These are phyloP conservation scores for Phortica okadai DNA, from an alignment of 2,888 invertebrate genomes.

Conservation along the genomic window DNA sequence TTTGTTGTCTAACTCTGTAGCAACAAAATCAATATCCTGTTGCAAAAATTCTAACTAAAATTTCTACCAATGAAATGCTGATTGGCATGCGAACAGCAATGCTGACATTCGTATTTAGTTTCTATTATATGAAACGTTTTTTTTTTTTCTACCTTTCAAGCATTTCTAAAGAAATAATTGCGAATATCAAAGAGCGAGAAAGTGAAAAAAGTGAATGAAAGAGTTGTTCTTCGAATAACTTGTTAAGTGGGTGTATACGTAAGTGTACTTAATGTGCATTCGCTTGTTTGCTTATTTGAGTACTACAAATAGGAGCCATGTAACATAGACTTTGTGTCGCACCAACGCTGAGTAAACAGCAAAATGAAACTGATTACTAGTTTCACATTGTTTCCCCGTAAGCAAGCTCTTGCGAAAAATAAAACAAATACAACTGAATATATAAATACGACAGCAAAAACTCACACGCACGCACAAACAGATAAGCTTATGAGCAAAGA, in stretches of 20 bases:
- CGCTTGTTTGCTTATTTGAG: background rate
- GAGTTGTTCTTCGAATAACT: background rate
- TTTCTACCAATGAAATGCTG: background rate
- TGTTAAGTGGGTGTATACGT: background rate
- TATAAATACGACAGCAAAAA: background rate
- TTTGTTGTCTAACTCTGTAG: too few species aligned
- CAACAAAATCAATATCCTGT: constrained; percentile 18
- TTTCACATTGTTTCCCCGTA: background rate
- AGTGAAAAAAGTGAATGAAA: too few species aligned
- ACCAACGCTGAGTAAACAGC: background rate
- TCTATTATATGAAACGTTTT: background rate
- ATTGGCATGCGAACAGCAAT: background rate
- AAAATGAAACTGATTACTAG: background rate
- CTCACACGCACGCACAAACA: background rate
- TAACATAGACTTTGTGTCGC: background rate
- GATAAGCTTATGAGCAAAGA: too few species aligned
- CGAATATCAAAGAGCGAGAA: background rate
- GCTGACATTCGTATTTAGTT: background rate
- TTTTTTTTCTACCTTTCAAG: background rate
- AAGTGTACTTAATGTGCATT: background rate
- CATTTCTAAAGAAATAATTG: background rate
- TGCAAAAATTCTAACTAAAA: background rate
- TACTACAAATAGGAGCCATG: background rate
- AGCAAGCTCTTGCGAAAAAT: background rate
- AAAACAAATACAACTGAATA: background rate